These are phyloP conservation scores for Eugnorisma glareosa DNA, from an alignment of 2,888 invertebrate genomes.

Conservation along the genomic window DNA sequence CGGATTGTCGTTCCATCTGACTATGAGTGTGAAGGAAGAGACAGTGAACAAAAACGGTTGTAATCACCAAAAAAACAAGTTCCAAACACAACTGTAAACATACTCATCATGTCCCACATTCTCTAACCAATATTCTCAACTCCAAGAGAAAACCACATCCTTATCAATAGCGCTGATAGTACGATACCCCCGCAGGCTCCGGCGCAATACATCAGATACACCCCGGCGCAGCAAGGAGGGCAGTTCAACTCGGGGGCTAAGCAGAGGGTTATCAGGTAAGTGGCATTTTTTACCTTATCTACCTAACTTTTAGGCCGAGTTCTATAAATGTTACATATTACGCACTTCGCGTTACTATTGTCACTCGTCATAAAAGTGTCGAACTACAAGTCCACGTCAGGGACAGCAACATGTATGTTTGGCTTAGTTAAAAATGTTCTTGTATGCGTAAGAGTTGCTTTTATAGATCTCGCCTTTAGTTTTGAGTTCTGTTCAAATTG, in stretches of 20 bases:
- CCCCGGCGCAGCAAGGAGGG: conserved; percentile 98
- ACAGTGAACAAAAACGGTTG: background rate
- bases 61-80: background rate
- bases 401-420: background rate
- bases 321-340: background rate
- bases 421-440: background rate
- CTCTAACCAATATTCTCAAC: conserved; percentile 30
- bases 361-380: background rate
- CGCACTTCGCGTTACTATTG: background rate
- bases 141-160: conserved; percentile 44
- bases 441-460: background rate
- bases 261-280: conserved; percentile 98
- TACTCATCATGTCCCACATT: background rate
- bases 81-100: background rate
- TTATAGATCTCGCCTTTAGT: too few relatives aligned
- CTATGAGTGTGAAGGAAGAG: too few relatives aligned
- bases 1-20: too few relatives aligned
- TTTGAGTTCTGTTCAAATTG: too few relatives aligned
- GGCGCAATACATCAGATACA: conserved; percentile 99
- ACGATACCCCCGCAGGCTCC: conserved; percentile 92
- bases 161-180: conserved; percentile 79
- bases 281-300: background rate
- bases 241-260: conserved; percentile 99
- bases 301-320: background rate
- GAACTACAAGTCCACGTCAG: background rate